These are phyloP conservation scores for Otus sunia DNA, from an alignment of 2,113 vertebrate genomes.

Conservation along the genomic window DNA sequence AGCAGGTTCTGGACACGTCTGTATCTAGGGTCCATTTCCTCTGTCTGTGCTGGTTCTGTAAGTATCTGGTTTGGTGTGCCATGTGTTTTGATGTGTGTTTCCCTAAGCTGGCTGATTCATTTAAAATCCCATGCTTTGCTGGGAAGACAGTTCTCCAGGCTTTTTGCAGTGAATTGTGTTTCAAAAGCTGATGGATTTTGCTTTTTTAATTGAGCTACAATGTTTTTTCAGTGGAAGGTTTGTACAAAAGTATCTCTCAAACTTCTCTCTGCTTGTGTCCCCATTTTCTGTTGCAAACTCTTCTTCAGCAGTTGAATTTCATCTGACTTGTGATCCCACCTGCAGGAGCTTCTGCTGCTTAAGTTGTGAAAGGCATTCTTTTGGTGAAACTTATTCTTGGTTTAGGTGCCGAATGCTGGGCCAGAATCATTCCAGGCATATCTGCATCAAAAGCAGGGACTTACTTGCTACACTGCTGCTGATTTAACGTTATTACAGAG, in stretches of 20 bases:
- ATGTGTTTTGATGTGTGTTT: background rate
- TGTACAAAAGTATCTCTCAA: background rate
- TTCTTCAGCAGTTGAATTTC: background rate
- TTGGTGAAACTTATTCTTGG: background rate
- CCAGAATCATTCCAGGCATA: background rate
- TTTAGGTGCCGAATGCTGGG: background rate
- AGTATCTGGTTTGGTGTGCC: background rate
- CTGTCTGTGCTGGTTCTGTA: background rate
- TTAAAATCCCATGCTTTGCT: background rate
- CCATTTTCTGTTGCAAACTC: background rate
- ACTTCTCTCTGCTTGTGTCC: background rate
- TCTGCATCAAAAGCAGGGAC: background rate
- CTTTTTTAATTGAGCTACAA: background rate
- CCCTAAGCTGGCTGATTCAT: background rate
- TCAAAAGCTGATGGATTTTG: background rate
- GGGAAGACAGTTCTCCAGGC: background rate
- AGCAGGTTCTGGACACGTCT: background rate
- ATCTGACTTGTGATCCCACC: background rate
- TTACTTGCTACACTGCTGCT: background rate
- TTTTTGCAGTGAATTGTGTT: background rate
- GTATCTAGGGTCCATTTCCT: background rate
- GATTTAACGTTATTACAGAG: background rate
- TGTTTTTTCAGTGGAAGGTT: background rate
- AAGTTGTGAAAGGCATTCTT: background rate
- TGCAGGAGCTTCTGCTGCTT: background rate